Base-by-base conservation (phyloP, 1,140 invertebrate species). In the Teleopsis dalmanni region DNA sequence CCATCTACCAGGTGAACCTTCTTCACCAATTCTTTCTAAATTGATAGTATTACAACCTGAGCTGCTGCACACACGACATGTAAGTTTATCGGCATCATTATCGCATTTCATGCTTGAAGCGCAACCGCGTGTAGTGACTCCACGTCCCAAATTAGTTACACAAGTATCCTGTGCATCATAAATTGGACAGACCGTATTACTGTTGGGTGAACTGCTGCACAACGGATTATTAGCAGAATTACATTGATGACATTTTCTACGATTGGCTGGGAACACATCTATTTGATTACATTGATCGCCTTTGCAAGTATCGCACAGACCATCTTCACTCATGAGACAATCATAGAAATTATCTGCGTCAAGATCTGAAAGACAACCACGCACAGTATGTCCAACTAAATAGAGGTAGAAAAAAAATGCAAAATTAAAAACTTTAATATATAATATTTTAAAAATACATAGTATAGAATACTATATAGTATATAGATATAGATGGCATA, bases 1-100 rank as follows among this genome's bases (percentile, higher is more conserved):
- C 65, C 65, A 68, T 1, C 5, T 22, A 4, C 65, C 65, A 0
- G 65, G 65, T 8, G 11, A n/a, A 4, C 65, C 65, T 33, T 68
- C 54, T 7, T 43, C 38, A 27, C 40, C 22, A 1, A 52, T 7
- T 1, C 35, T 47, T 5, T 57, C 57, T 18, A 68, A 47, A 21
- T 68, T 48, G 8, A 63, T 22, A 1, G 62, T 65, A 52, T 68
- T 68, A 49, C 65, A 68, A 16, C 33, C 37, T 4, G 7, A 18
- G 2, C 27, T 31, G 19, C 19, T 55, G 47, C 65, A 68, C 11
- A 51, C 22, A 22, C 65, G 60, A 26, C 65, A 68, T 0, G 53
- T 63, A 13, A 19, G 37, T 0, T 51, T 18, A 23, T 68, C 59
- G 19, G 18, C 51, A 23, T 56, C 53, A 46, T 68, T 49, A 7